These are phyloP conservation scores for Deilephila porcellus DNA, from an alignment of 2,888 invertebrate species.

Conservation along the genomic window DNA sequence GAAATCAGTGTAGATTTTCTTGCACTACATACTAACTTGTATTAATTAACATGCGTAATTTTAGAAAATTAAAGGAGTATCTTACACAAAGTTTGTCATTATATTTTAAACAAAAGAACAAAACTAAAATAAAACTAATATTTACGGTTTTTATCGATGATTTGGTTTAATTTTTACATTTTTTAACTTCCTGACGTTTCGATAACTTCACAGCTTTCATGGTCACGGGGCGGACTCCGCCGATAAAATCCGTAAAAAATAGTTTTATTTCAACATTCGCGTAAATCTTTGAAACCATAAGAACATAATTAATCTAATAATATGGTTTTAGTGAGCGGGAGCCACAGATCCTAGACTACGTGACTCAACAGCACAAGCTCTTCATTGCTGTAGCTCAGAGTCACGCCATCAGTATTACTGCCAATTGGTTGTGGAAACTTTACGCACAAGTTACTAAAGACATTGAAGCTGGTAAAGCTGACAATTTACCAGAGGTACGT, in stretches of 20 bases:
- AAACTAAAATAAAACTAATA: neutral
- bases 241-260: too few species aligned
- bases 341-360: slow-evolving; percentile 95
- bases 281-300: neutral
- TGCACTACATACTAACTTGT: too few species aligned
- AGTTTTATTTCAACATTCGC: too few species aligned
- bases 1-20: too few species aligned
- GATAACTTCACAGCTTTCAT: too few species aligned
- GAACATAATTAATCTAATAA: slow-evolving; percentile 19
- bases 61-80: too few species aligned
- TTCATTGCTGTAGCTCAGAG: slow-evolving; percentile 93
- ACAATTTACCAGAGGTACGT: slow-evolving; percentile 91
- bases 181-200: too few species aligned
- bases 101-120: neutral
- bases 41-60: too few species aligned
- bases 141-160: too few species aligned
- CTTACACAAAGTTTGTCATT: too few species aligned
- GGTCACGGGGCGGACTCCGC: too few species aligned
- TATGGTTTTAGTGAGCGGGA: slow-evolving; percentile 87
- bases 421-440: slow-evolving; percentile 90
- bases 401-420: slow-evolving; percentile 90
- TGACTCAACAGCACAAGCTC: slow-evolving; percentile 96
- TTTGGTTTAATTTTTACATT: too few species aligned
- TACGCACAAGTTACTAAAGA: slow-evolving; percentile 90
- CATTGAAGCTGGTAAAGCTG: slow-evolving; percentile 90